Base-by-base conservation (phyloP, 2,888 invertebrate genomes). In the Epinotia nisella region DNA sequence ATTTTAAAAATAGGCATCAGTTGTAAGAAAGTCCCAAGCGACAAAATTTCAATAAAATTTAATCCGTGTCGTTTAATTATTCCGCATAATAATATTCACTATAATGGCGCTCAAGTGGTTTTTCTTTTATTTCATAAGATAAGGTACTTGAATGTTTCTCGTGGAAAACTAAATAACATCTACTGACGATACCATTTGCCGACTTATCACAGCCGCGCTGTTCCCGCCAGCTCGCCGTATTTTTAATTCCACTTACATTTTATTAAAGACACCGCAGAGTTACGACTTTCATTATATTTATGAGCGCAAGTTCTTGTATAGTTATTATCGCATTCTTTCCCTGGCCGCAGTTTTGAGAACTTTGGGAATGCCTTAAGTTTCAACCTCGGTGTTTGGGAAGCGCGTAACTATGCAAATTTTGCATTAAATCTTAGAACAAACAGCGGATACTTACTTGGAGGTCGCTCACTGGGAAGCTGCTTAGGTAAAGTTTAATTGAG, bases 261-360 rank as follows among this genome's bases (percentile, higher is more conserved):
- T 72, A 62, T 58, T 62, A 68, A 62, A 67, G 67, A 67, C 61
- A 41, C 45, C 61, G 45, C 21, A 21, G 45, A 72, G 60, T 72
- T 67, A 72, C 45, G 61, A 67, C 61, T 60, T 60, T 61, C 60
- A 68, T 72, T 61, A 68, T 72, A 71, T 68, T 72, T 68, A 72
- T 24, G 67, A 72, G 72, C 35, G 61, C 60, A 68, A 61, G 67
- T 72, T 72, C 61, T 72, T 35, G 59, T 61, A 67, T 72, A 72
- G 67, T 72, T 72, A 72, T 68, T 67, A 67, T 67, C 39, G 61
- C 67, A 72, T 68, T 72, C 72, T 68, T 72, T 72, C 53, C 19
- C 13, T 29, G n/a, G 17, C 39, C 61, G 41, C 61, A 21, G 41
- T 61, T 4, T 65, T 1, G 19, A 13, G 53, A 61, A 61, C 53